Percentiles rank a stretch among this genome's conserved stretches.
These are phyloP conservation scores for Orgyia antiqua DNA, from an alignment of 2,888 invertebrate species.

Conservation along the genomic window DNA sequence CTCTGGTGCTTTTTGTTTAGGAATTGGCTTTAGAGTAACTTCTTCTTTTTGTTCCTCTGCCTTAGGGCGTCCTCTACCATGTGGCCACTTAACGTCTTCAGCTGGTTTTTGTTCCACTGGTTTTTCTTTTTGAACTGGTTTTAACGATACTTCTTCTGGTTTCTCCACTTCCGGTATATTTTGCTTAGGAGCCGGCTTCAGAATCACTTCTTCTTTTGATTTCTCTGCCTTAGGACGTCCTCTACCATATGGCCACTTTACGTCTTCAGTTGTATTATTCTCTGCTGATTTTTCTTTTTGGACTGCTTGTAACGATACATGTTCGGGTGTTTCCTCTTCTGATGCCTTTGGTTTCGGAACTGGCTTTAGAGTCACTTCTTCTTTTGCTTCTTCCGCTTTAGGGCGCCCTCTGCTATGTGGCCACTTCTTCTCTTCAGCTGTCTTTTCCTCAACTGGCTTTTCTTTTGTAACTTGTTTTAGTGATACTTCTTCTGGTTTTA, in stretches of 20 bases:
- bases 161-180: background rate
- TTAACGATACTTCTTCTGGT: background rate
- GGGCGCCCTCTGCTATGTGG: slow-evolving; percentile 36
- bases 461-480: slow-evolving; percentile 35
- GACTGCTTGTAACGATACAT: background rate
- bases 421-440: slow-evolving; percentile 31
- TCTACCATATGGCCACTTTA: background rate
- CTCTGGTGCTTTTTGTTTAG: background rate
- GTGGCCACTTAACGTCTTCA: background rate
- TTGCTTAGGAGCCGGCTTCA: background rate
- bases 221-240: background rate
- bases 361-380: slow-evolving; percentile 50
- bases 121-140: slow-evolving; percentile 1
- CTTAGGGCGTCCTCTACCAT: background rate
- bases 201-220: background rate
- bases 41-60: background rate
- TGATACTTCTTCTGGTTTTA: slow-evolving; percentile 54
- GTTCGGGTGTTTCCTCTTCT: slow-evolving; percentile 27
- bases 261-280: background rate
- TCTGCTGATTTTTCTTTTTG: background rate
- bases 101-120: background rate
- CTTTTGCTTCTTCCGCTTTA: slow-evolving; percentile 29
- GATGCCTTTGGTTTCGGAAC: slow-evolving; percentile 35
- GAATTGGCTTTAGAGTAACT: background rate
- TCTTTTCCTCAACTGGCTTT: slow-evolving; percentile 19